phyloP scores from a whole-genome alignment of 2,888 invertebrate species.

The Catonia carolina region DNA sequence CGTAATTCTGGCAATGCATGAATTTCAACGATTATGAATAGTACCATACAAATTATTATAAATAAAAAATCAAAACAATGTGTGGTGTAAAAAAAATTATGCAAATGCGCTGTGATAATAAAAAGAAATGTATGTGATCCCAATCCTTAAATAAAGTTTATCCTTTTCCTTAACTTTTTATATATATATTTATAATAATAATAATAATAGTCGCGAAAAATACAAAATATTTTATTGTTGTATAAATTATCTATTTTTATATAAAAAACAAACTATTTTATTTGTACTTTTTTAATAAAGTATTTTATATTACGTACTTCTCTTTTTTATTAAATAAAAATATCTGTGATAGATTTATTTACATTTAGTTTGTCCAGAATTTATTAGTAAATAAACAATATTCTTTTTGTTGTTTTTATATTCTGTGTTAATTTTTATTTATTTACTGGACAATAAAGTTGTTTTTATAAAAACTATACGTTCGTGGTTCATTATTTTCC shows the following conservation, averaged over 20 bases:
- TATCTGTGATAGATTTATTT: conserved; percentile 26
- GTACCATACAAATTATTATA: too few species aligned
- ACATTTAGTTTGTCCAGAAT: conserved; percentile 25
- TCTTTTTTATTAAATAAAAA: conserved; percentile 23
- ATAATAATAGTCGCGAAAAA: not conserved
- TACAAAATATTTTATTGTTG: too few species aligned
- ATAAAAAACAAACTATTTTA: too few species aligned
- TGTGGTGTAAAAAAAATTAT: too few species aligned
- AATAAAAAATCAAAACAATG: too few species aligned
- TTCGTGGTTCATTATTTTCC: conserved; percentile 7
- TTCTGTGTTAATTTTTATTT: conserved; percentile 19
- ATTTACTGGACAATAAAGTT: conserved; percentile 25
- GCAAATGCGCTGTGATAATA: not conserved
- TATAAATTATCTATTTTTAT: too few species aligned
- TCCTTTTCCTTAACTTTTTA: not conserved
- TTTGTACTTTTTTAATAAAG: too few species aligned
- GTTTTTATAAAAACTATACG: conserved; percentile 13
- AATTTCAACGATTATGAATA: too few species aligned
- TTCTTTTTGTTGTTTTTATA: conserved; percentile 11
- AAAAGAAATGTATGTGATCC: not conserved
- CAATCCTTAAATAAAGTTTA: not conserved
- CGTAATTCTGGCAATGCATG: too few species aligned
- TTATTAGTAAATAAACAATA: conserved; percentile 9
- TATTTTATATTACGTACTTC: not conserved
- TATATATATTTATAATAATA: not conserved